A percentile compares a stretch with the other conserved stretches of the same genome.
These are phyloP conservation scores for Drosophila mojavensis DNA, from an alignment of 1,140 invertebrate species.

Conservation along the genomic window DNA sequence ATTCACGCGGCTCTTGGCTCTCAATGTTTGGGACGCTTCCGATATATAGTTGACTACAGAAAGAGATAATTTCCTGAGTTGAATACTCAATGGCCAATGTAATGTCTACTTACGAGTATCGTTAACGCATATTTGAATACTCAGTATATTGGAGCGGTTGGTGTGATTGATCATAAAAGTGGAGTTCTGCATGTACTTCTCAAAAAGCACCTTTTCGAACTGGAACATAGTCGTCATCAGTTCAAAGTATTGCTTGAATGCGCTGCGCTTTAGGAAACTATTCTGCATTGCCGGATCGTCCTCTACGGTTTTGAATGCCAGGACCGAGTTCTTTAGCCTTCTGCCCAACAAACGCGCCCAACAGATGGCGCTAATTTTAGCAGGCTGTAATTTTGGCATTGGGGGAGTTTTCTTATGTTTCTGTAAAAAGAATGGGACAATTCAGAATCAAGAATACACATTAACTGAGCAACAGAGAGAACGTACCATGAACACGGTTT, in stretches of 20 bases:
- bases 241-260: slow-evolving; percentile 90
- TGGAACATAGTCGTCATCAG: slow-evolving; percentile 90
- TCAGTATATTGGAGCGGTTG: slow-evolving; percentile 88
- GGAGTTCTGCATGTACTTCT: slow-evolving; percentile 87
- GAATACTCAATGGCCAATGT: not conserved
- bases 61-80: not conserved
- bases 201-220: slow-evolving; percentile 90
- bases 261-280: slow-evolving; percentile 89
- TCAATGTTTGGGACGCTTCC: slow-evolving; percentile 52
- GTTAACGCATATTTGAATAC: slow-evolving; percentile 83
- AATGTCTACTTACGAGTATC: slow-evolving; percentile 49
- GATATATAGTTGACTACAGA: slow-evolving; percentile 61
- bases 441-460: not conserved
- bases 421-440: slow-evolving; percentile 78
- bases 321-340: slow-evolving; percentile 90
- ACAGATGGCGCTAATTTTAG: slow-evolving; percentile 91
- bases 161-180: slow-evolving; percentile 86
- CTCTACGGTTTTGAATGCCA: slow-evolving; percentile 90
- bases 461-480: not conserved
- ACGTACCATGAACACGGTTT: slow-evolving; percentile 88
- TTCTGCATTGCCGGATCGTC: slow-evolving; percentile 87
- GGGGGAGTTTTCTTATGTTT: slow-evolving; percentile 89
- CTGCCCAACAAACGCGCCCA: slow-evolving; percentile 92
- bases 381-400: slow-evolving; percentile 90
- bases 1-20: slow-evolving; percentile 23